Conservation (phyloP, 2,888 invertebrate genomes). For the Standfussiana lucernea region DNA sequence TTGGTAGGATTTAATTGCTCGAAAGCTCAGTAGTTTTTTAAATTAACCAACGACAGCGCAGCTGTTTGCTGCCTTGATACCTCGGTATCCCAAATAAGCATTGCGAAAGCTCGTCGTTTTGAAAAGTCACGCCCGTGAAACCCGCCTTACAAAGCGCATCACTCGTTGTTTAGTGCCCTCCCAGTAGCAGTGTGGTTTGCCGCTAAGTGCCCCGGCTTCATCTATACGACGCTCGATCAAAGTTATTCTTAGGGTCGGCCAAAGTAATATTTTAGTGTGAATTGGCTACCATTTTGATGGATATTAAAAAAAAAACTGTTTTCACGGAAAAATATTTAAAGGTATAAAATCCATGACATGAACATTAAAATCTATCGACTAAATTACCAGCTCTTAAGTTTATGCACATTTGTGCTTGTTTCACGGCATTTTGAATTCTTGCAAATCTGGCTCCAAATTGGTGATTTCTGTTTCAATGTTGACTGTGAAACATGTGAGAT, state of each 20-base stretch:
- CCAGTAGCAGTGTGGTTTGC: not conserved
- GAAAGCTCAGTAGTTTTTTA: not conserved
- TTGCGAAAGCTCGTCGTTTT: not conserved
- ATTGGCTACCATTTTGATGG: not conserved
- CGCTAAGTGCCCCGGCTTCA: not conserved
- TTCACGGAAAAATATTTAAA: not conserved
- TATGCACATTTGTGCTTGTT: not conserved
- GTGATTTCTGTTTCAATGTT: not conserved
- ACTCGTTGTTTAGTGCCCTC: not conserved
- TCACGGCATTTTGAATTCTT: not conserved
- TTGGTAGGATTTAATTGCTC: not conserved
- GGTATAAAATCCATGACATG: not conserved
- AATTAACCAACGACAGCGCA: not conserved
- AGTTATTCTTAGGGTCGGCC: not conserved
- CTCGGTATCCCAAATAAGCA: not conserved
- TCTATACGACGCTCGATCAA: not conserved
- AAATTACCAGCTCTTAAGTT: not conserved
- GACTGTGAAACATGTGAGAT: not conserved
- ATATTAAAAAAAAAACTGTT: not conserved
- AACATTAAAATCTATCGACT: not conserved
- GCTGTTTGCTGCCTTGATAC: not conserved
- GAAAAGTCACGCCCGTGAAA: not conserved
- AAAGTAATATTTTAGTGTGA: not conserved
- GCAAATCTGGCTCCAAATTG: not conserved
- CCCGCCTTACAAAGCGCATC: not conserved